Conservation (phyloP, 2,113 vertebrate genomes). For the Philantomba maxwellii region DNA sequence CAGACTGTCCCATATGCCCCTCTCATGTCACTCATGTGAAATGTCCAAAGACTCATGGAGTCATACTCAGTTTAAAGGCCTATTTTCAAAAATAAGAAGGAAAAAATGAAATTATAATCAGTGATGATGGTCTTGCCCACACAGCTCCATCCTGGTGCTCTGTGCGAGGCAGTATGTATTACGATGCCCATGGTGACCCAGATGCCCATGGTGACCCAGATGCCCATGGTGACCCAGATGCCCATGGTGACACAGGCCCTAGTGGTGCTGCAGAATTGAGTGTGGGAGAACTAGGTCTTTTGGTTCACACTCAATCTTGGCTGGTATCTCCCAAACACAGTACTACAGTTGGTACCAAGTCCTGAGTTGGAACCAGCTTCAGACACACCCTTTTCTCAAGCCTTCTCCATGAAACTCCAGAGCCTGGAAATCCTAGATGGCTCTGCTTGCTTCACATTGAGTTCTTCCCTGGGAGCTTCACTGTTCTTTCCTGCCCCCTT, state of each 20-base stretch:
- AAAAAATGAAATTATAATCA: not conserved
- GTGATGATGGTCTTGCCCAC: not conserved
- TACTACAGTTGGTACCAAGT: not conserved
- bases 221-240: not conserved
- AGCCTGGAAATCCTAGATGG: not conserved
- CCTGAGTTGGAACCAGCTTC: not conserved
- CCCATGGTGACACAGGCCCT: not conserved
- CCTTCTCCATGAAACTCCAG: not conserved
- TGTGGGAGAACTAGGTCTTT: not conserved
- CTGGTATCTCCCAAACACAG: not conserved
- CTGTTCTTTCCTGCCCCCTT: not conserved
- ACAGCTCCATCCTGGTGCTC: not conserved
- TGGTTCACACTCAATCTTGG: not conserved
- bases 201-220: rapidly evolving
- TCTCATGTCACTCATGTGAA: not conserved
- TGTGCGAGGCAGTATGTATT: rapidly evolving
- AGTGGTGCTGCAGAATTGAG: not conserved
- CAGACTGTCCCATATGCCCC: not conserved
- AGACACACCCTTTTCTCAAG: not conserved
- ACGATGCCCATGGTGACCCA: rapidly evolving
- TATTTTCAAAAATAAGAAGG: not conserved
- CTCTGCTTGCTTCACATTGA: not conserved
- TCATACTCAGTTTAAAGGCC: not conserved
- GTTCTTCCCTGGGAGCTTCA: not conserved
- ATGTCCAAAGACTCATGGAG: not conserved